These are phyloP conservation scores for Brachyptera putata DNA, from an alignment of 2,888 invertebrate genomes.

Conservation along the genomic window DNA sequence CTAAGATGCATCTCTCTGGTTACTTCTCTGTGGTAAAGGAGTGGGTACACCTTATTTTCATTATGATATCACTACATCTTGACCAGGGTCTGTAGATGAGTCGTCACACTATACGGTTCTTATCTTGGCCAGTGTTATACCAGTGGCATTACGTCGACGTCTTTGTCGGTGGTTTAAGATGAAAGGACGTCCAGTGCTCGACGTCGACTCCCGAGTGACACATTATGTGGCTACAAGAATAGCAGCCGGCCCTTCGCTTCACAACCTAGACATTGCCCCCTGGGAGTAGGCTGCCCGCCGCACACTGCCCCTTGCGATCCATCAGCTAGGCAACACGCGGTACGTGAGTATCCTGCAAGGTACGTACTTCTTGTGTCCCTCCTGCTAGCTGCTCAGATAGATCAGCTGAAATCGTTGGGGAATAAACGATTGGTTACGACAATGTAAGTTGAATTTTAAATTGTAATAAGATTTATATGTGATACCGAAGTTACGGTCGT, in stretches of 20 bases:
- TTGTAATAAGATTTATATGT: not conserved
- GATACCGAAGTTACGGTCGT: too few relatives aligned
- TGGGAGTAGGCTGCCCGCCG: slow-evolving; percentile 6
- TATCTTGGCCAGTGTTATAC: slow-evolving; percentile 1
- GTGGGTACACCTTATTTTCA: too few relatives aligned
- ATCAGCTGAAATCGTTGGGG: not conserved
- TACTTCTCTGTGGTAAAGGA: too few relatives aligned
- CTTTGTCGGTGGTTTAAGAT: slow-evolving; percentile 2
- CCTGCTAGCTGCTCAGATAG: slow-evolving; percentile 2
- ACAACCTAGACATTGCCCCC: not conserved
- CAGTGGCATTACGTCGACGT: too few relatives aligned
- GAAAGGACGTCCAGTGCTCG: slow-evolving; percentile 6
- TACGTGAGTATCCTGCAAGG: slow-evolving; percentile 31
- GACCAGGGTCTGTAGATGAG: too few relatives aligned
- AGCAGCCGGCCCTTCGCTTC: not conserved
- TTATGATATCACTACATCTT: too few relatives aligned
- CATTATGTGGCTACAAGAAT: slow-evolving; percentile 27
- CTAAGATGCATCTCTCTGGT: too few relatives aligned
- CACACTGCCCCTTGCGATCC: slow-evolving; percentile 23
- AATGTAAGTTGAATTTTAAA: slow-evolving; percentile 11
- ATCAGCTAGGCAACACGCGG: slow-evolving; percentile 25
- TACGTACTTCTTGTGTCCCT: slow-evolving; percentile 28
- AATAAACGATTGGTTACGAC: slow-evolving; percentile 1
- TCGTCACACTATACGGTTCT: not conserved
- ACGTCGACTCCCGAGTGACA: slow-evolving; percentile 19